Conservation (phyloP, 2,888 invertebrate species). For the Eristalis intricaria region DNA sequence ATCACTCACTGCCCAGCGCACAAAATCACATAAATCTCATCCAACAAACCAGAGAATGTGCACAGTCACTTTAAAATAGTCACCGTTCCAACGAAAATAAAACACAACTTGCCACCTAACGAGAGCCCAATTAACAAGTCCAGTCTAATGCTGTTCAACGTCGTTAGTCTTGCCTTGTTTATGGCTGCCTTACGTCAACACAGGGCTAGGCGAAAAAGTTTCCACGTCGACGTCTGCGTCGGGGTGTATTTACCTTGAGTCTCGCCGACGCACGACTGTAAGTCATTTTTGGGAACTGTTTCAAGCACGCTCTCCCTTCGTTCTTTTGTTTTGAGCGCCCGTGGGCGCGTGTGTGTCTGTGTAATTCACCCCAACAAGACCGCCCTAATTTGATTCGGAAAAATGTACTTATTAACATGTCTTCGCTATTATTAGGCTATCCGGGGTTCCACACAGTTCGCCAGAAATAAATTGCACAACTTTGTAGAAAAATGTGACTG, state of each 20-base stretch:
- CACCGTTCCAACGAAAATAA: background rate
- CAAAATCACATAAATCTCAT: background rate
- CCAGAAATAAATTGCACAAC: slow-evolving; percentile 2
- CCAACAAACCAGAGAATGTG: background rate
- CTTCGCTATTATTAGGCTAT: slow-evolving; percentile 15
- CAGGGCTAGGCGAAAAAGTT: slow-evolving; percentile 10
- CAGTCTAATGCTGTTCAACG: slow-evolving; percentile 10
- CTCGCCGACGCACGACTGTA: background rate
- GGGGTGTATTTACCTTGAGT: background rate
- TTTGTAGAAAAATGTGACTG: background rate
- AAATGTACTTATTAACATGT: slow-evolving; percentile 12
- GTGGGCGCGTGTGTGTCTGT: background rate
- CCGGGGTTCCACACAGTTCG: background rate
- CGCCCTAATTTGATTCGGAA: slow-evolving; percentile 12
- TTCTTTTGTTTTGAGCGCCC: background rate
- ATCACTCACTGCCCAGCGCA: too few relatives aligned
- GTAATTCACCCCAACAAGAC: background rate
- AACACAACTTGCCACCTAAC: background rate
- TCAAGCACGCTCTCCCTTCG: background rate
- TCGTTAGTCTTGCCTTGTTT: slow-evolving; percentile 18
- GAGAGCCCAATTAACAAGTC: slow-evolving; percentile 26
- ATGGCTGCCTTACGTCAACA: slow-evolving; percentile 22
- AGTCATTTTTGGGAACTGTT: slow-evolving; percentile 3
- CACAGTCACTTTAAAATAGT: background rate
- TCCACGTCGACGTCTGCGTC: background rate